Evolutionary conservation across 2,113 vertebrate species (phyloP).

Genomic region (Tupaia chinensis): DNA sequence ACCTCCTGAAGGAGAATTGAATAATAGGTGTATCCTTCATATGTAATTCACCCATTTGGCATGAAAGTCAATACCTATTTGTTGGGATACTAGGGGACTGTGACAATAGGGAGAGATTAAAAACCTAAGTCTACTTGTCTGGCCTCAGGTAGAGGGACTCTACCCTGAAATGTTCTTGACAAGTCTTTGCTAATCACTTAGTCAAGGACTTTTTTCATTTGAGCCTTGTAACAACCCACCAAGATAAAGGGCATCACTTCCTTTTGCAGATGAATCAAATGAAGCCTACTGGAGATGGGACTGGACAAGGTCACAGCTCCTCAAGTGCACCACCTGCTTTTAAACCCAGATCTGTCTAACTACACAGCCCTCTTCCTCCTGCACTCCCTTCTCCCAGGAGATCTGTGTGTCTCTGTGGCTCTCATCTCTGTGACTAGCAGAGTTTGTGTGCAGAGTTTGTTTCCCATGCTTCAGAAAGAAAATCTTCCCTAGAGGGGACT

Average conservation of each 20-base stretch:
- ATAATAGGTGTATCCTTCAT: neutral
- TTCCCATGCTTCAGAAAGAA: neutral
- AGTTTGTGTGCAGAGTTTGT: neutral
- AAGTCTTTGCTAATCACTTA: neutral
- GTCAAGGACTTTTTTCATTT: neutral
- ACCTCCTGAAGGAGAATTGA: neutral
- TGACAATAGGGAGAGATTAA: accelerated
- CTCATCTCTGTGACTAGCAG: neutral
- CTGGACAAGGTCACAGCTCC: neutral
- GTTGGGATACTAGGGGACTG: neutral
- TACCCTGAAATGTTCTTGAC: neutral
- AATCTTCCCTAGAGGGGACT: neutral
- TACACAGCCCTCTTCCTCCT: accelerated
- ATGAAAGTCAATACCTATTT: neutral
- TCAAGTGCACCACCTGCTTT: accelerated
- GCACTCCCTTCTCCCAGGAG: neutral
- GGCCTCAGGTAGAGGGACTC: neutral
- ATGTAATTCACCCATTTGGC: neutral
- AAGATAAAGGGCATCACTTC: accelerated
- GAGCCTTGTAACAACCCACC: neutral
- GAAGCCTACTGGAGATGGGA: neutral
- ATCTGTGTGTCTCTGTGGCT: accelerated
- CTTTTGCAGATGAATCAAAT: neutral
- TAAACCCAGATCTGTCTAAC: neutral
- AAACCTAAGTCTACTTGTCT: neutral